A percentile compares a stretch with the other conserved stretches of the same genome.
phyloP scores from a whole-genome alignment of 1,140 invertebrate genomes.

The Myzus persicae region DNA sequence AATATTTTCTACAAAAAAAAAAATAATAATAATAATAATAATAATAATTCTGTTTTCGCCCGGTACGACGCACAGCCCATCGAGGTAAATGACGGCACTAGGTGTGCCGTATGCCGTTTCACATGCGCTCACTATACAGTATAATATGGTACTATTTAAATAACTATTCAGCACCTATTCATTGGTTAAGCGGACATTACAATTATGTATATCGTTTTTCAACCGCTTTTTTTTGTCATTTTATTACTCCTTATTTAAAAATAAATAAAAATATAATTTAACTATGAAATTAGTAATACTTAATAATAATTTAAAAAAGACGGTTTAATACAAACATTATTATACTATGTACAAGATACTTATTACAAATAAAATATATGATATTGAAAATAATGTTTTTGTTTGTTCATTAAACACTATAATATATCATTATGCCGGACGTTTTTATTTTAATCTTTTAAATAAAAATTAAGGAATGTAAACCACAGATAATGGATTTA shows the following conservation, averaged over 20 bases:
- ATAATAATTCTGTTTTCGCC: slow-evolving; percentile 37
- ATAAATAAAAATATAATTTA: slow-evolving; percentile 58
- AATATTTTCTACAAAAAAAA: slow-evolving; percentile 2
- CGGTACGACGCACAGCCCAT: slow-evolving; percentile 32
- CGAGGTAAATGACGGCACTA: slow-evolving; percentile 31
- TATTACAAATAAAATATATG: slow-evolving; percentile 40
- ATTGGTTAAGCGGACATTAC: not conserved
- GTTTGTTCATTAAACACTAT: slow-evolving; percentile 10
- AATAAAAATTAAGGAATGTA: slow-evolving; percentile 58
- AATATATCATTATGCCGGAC: slow-evolving; percentile 36
- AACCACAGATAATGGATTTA: slow-evolving; percentile 48
- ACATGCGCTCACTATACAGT: slow-evolving; percentile 1
- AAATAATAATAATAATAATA: not conserved
- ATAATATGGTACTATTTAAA: not conserved
- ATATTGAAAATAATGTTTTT: slow-evolving; percentile 36
- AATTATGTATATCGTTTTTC: not conserved
- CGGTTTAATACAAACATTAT: slow-evolving; percentile 56
- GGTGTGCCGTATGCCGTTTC: slow-evolving; percentile 16
- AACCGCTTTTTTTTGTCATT: slow-evolving; percentile 2
- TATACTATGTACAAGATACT: slow-evolving; percentile 23
- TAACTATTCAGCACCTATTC: slow-evolving; percentile 23
- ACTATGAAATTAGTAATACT: slow-evolving; percentile 55
- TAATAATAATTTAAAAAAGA: slow-evolving; percentile 44
- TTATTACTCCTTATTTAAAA: slow-evolving; percentile 22
- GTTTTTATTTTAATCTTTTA: slow-evolving; percentile 40